Conservation (phyloP, 1,140 invertebrate species). For the Drosophila repletoides region DNA sequence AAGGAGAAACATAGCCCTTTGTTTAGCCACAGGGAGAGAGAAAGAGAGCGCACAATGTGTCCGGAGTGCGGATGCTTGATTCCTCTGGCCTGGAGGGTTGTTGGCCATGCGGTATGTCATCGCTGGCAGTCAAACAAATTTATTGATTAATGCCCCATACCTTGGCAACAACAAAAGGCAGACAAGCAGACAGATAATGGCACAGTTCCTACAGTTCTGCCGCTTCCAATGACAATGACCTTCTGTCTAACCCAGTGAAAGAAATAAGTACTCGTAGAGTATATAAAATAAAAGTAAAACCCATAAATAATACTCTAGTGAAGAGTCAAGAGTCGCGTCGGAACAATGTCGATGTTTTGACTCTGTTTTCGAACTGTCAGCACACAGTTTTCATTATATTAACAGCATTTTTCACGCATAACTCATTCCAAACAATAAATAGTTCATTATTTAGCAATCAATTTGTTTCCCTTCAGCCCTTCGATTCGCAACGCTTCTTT, state of each 20-base stretch:
- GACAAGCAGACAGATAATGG: constrained; percentile 23
- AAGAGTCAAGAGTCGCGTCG: constrained; percentile 34
- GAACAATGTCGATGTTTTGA: constrained; percentile 48
- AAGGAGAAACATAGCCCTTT: constrained; percentile 39
- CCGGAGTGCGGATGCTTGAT: too few species aligned
- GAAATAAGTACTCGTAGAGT: too few species aligned
- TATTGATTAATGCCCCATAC: constrained; percentile 71
- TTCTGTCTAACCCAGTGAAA: constrained; percentile 53
- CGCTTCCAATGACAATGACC: constrained; percentile 52
- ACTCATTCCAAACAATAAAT: constrained; percentile 66
- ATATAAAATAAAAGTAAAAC: constrained; percentile 54
- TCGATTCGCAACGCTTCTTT: constrained; percentile 55
- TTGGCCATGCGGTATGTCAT: constrained; percentile 66
- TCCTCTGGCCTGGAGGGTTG: not conserved
- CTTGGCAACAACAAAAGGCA: constrained; percentile 39
- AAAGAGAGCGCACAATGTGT: constrained; percentile 44
- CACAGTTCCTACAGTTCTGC: constrained; percentile 18
- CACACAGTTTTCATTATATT: constrained; percentile 40
- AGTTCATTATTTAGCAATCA: constrained; percentile 76
- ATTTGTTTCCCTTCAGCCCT: constrained; percentile 71
- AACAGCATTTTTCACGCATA: constrained; percentile 49
- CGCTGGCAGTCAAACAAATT: constrained; percentile 74
- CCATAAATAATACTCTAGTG: constrained; percentile 64
- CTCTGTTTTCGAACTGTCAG: constrained; percentile 46
- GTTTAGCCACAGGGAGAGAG: constrained; percentile 2